These are phyloP conservation scores for Diploptera punctata DNA, from an alignment of 2,888 invertebrate species.

Conservation along the genomic window DNA sequence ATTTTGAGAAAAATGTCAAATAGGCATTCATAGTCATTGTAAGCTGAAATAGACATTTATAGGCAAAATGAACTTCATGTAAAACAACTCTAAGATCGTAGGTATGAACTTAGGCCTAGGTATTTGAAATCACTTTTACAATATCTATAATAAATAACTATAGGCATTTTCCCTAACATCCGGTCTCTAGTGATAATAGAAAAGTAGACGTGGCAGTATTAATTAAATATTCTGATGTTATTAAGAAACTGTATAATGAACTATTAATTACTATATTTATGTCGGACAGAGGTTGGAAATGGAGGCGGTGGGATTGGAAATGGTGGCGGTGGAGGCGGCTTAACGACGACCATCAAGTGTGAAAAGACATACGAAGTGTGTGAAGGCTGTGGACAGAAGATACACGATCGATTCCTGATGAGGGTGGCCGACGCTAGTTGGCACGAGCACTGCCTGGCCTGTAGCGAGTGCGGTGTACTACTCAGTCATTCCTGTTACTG, in stretches of 20 bases:
- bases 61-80: no score
- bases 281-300: not conserved
- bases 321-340: not conserved
- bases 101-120: no score
- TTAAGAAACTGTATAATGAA: not conserved
- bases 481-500: slow-evolving; percentile 95
- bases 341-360: slow-evolving; percentile 39
- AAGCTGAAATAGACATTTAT: no score
- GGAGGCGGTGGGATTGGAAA: not conserved
- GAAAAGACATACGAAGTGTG: slow-evolving; percentile 87
- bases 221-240: no score
- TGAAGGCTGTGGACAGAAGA: slow-evolving; percentile 94
- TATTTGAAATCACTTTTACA: no score
- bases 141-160: no score
- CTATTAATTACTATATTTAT: not conserved
- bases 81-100: no score
- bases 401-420: slow-evolving; percentile 94
- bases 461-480: slow-evolving; percentile 90
- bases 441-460: slow-evolving; percentile 96
- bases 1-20: no score
- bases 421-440: slow-evolving; percentile 93
- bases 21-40: no score
- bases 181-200: no score
- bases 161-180: no score
- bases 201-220: no score